Evolutionary conservation across 1,140 invertebrate species (phyloP), one percentile per base, ranked within the genome.

Genomic region (Ooceraea biroi): DNA sequence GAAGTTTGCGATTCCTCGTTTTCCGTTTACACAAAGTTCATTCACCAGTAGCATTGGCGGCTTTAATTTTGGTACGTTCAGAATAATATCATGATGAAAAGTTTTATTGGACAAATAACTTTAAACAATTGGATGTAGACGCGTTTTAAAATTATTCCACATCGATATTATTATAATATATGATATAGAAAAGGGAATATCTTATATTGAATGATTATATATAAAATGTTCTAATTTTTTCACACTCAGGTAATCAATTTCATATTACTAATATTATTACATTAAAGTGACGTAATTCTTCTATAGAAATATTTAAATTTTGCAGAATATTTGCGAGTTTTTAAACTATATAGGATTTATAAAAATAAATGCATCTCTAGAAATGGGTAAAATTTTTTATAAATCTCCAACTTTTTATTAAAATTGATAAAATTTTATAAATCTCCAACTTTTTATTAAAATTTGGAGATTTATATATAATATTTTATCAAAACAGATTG

Each of bases 1-100:
- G 19, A 74, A 74, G 57, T 74, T 74, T 61, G 11, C 25, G 7
- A 11, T 74, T 25, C 11, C 7, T 22, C 1, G 22, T 27, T 72
- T 72, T 44, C 69, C 30, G 19, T 57, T 46, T 61, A 74, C 57
- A 19, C 22, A 5, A 61, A 74, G 57, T 74, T 74, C 46, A 41
- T 48, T 74, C 36, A 61, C 14, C 55, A 44, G 41, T 11, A 19
- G 41, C 71, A 17, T 74, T 41, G 60, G 55, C 55, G 41, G 50
- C n/a, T 17, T 61, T 74, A 74, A 61, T 74, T 74, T 17, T 22
- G 30, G 72, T 8, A 11, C 25, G 25, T 61, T 61, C 46, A 5
- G 12, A 61, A 22, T 60, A 61, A 57, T 17, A 57, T 12, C 25
- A 11, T 10, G 22, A 25, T 17, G 11, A 19, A 19, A 60, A 74